Evolutionary conservation across 2,113 vertebrate species (phyloP), one percentile per base, ranked within the genome.

Genomic region (Protobothrops flavoviridis): DNA sequence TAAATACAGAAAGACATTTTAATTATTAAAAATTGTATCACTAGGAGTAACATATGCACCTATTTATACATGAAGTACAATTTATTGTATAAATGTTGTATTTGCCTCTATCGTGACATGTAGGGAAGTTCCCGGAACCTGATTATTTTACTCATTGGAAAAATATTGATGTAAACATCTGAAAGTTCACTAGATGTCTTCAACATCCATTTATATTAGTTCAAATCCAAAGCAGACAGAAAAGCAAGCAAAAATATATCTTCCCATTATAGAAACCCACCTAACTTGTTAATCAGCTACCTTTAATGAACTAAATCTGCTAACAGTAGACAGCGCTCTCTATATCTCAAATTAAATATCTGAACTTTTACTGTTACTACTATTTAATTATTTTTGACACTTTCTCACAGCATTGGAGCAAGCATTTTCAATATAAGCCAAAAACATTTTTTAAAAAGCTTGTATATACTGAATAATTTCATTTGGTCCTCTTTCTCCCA

Each of bases 61-160:
- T 97, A 97, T 97, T 95, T 97, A 97, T 97, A 98, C 57, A 95
- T 81, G 92, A 95, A n/a, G 10, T 96, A 91, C 91, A 96, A 96
- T 95, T 95, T 94, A 95, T 29, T 94, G 95, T 95, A 97, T 95
- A 97, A 97, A 97, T 90, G 92, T 95, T 96, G 94, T 95, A 96
- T 94, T 93, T 97, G 95, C 96, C 94, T 96, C 94, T 95, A 96
- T 97, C 91, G 94, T 96, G 96, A 97, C 96, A 96, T 97, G 97
- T 96, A 97, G 94, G 97, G 96, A 96, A 96, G 95, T 96, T 97
- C 97, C 97, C 50, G 97, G 96, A 96, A 97, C 96, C 95, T 97
- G 95, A 96, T 96, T 87, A 93, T 90, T 95, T 93, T 96, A 95
- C 96, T 94, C 85, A 87, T 93, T 0, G 33, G 94, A 95, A 93